Evolutionary conservation across 2,888 invertebrate genomes (phyloP), one percentile per base, ranked within the genome.

Genomic region (Xestia c-nigrum): DNA sequence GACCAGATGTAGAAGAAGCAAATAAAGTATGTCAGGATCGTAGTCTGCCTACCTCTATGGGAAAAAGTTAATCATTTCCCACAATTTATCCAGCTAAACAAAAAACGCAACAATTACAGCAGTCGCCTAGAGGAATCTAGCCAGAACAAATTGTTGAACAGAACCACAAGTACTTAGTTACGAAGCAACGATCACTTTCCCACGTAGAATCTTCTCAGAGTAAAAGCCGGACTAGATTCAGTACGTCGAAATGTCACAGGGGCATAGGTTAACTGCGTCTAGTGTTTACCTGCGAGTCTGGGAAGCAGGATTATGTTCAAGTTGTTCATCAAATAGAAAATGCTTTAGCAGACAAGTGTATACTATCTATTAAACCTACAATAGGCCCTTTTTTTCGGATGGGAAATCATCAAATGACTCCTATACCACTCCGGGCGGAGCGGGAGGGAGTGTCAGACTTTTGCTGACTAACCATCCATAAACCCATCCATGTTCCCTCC

Each of bases 221-320:
- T 86, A 85, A 88, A 86, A 86, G 88, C 85, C 85, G 85, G 83
- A 86, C 88, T 87, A 87, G 85, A 89, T 89, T 85, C 84, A 85
- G 82, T 81, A 84, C 79, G 70, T 87, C 83, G 76, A 90, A 93
- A 93, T 93, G 92, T 91, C 93, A 92, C 87, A 87, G 86, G 90
- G 87, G 86, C 90, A 90, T 50, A 90, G 91, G 91, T 92, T 89
- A 91, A 90, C 87, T 87, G 83, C 85, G 85, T 75, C 84, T 81
- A 74, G 86, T 84, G 84, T 85, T 88, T 89, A 71, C 78, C 72
- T 72, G 76, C 50, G 38, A 71, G 31, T 46, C 64, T 61, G 73
- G 47, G 68, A 75, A 72, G 50, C 59, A 67, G 19, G 38, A 71
- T 79, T 31, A 16, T 66, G 21, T 63, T 16, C 52, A n/a, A 47